Percentiles rank a stretch among this genome's conserved stretches.
Conservation (phyloP, 2,888 invertebrate genomes). For the Dicranocentrus wangi region DNA sequence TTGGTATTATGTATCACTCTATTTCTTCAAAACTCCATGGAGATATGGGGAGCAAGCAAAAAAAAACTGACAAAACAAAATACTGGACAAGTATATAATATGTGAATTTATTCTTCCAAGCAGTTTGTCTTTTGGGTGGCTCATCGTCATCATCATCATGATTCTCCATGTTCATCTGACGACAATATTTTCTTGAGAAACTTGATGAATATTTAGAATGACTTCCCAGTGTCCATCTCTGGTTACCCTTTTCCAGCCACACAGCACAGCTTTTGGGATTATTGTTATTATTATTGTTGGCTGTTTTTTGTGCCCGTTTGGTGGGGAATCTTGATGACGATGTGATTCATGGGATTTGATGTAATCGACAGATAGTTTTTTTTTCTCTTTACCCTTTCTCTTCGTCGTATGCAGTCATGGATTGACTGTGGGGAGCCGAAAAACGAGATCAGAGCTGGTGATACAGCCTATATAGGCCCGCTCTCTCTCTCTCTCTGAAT, state of each 20-base stretch:
- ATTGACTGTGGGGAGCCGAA: constrained; percentile 52
- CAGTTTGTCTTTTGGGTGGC: constrained; percentile 16
- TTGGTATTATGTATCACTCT: background rate
- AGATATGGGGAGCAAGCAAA: background rate
- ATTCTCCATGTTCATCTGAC: too few species aligned
- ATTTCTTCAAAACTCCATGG: background rate
- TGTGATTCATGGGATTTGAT: constrained; percentile 68
- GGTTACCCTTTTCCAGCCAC: background rate
- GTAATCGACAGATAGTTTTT: constrained; percentile 48
- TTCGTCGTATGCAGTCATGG: constrained; percentile 36
- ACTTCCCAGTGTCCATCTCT: background rate
- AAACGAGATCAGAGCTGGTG: constrained; percentile 47
- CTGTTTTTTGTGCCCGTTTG: background rate
- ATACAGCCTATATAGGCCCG: constrained; percentile 12
- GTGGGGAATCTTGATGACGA: constrained; percentile 33
- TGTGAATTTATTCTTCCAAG: background rate
- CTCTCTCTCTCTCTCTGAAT: background rate
- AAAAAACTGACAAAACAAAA: too few species aligned
- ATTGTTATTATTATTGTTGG: background rate
- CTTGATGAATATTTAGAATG: too few species aligned
- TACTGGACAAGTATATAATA: background rate
- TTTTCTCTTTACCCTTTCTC: constrained; percentile 7
- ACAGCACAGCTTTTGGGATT: background rate
- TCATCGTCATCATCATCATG: constrained; percentile 13
- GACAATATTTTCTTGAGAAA: too few species aligned